Conservation (phyloP, 2,797 vertebrate species). For the Choloepus didactylus region DNA sequence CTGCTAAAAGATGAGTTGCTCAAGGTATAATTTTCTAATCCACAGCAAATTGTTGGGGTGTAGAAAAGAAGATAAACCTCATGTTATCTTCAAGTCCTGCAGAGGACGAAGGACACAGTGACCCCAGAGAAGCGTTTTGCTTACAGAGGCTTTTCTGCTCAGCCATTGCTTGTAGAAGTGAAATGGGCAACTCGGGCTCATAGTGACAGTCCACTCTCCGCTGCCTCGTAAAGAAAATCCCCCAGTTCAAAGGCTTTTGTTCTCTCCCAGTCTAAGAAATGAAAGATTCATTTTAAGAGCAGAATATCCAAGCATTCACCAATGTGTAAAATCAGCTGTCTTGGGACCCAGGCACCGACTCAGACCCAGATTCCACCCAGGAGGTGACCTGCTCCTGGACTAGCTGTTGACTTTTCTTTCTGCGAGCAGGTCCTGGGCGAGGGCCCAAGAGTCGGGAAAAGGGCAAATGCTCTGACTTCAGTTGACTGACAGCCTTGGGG, state of each 20-base stretch:
- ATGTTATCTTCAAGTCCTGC: background rate
- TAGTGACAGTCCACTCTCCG: background rate
- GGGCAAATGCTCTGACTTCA: background rate
- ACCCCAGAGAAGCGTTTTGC: background rate
- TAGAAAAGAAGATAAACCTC: background rate
- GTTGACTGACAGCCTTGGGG: background rate
- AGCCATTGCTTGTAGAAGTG: background rate
- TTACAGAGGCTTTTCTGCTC: background rate
- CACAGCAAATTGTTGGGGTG: too few species aligned
- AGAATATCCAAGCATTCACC: background rate
- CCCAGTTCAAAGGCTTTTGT: background rate
- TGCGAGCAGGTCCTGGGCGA: background rate
- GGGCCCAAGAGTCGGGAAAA: background rate
- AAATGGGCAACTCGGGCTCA: fast-evolving
- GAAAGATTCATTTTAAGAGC: background rate
- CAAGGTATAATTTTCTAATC: too few species aligned
- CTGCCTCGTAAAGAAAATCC: fast-evolving
- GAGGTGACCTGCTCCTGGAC: background rate
- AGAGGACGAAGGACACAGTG: background rate
- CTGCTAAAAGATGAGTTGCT: background rate
- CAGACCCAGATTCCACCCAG: too few species aligned
- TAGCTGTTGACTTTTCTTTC: background rate
- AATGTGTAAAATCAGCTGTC: background rate
- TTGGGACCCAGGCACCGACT: too few species aligned
- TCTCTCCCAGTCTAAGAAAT: background rate